Percentiles rank a stretch among this genome's conserved stretches.
phyloP scores from a whole-genome alignment of 1,140 invertebrate species.

The Papilio polyxenes region DNA sequence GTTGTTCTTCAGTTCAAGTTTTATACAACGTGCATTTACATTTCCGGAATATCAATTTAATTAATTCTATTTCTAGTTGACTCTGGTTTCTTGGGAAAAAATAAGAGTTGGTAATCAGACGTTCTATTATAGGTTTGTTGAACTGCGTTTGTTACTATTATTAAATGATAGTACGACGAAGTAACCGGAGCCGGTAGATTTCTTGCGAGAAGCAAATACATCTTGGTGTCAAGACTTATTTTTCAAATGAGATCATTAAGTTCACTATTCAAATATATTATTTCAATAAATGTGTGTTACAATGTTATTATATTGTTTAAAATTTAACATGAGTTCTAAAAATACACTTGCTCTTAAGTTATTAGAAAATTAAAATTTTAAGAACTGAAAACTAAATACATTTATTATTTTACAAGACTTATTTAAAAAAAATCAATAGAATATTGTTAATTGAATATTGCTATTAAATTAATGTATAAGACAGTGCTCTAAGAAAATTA shows the following conservation, averaged over 20 bases:
- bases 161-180: neutral
- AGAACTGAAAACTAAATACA: neutral
- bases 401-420: neutral
- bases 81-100: constrained; percentile 19
- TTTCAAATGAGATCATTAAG: no score
- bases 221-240: neutral
- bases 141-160: neutral
- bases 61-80: neutral
- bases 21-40: neutral
- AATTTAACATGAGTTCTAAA: no score
- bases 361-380: neutral
- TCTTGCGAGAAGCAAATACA: neutral
- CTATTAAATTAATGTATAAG: neutral
- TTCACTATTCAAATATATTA: no score
- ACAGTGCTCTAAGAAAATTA: neutral
- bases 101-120: neutral
- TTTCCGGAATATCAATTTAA: constrained; percentile 15
- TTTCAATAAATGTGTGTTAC: neutral
- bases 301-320: no score
- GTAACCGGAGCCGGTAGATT: neutral
- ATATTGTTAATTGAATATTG: neutral
- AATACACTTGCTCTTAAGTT: no score
- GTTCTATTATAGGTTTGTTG: constrained; percentile 2
- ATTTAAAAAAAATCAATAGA: neutral
- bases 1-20: constrained; percentile 4